Conservation (phyloP, 2,113 vertebrate species). For the Tachysurus vachellii region DNA sequence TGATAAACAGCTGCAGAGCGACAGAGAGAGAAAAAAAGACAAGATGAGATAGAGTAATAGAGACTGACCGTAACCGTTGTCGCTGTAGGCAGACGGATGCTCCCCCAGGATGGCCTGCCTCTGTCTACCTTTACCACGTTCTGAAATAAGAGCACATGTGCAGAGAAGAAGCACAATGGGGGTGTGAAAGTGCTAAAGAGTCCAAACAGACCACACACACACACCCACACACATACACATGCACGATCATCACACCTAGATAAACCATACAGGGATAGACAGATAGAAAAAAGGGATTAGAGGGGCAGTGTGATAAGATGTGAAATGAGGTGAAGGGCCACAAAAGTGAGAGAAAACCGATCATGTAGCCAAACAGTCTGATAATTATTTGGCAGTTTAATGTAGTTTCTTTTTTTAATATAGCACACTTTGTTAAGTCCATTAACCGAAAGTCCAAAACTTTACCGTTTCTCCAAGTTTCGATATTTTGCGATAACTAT, state of each 20-base stretch:
- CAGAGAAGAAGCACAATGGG: conserved; percentile 6
- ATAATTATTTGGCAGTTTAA: neutral
- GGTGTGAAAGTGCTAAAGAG: conserved; percentile 12
- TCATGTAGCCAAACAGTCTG: neutral
- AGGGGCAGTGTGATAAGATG: neutral
- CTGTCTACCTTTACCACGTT: conserved; percentile 90
- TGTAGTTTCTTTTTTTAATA: no score
- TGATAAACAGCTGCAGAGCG: conserved; percentile 33
- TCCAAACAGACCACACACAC: neutral
- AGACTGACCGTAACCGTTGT: conserved; percentile 91
- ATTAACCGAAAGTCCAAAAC: neutral
- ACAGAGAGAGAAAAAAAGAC: neutral
- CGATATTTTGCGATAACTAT: neutral
- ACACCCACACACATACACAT: neutral
- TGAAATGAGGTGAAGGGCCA: neutral
- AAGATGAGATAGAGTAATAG: neutral
- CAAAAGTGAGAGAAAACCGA: neutral
- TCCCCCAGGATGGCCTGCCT: conserved; percentile 96
- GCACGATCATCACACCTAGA: neutral
- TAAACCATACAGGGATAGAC: neutral
- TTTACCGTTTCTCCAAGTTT: neutral
- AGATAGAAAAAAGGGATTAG: neutral
- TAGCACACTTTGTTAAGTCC: no score
- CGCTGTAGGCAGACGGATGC: conserved; percentile 88
- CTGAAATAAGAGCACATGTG: conserved; percentile 70